phyloP scores from a whole-genome alignment of 2,113 vertebrate genomes.

The Pseudopipra pipra region DNA sequence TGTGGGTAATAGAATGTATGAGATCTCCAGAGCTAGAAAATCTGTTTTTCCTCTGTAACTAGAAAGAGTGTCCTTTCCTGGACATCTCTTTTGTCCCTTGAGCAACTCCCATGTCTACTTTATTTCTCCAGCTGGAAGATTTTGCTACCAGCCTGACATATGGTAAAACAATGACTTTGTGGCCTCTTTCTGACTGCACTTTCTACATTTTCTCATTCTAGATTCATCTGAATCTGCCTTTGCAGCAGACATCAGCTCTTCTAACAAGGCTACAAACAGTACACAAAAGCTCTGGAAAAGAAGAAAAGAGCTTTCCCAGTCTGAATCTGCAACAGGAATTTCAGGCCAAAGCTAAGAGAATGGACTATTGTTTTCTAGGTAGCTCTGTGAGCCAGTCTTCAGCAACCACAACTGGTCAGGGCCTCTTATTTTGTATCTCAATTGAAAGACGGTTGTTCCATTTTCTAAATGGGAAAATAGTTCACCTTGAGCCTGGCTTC shows the following conservation, averaged over 20 bases:
- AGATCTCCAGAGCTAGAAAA: neutral
- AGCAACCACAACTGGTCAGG: neutral
- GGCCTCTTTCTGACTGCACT: neutral
- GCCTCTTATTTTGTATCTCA: neutral
- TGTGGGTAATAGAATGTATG: neutral
- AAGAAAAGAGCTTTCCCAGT: neutral
- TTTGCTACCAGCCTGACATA: neutral
- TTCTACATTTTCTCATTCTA: neutral
- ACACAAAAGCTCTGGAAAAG: neutral
- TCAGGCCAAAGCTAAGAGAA: neutral
- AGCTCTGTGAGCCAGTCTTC: neutral
- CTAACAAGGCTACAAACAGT: neutral
- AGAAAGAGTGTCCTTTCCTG: neutral
- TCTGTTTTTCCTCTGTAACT: neutral
- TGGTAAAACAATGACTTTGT: neutral
- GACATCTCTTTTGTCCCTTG: neutral
- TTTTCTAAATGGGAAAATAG: neutral
- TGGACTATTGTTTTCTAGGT: neutral
- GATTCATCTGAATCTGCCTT: neutral
- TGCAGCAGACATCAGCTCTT: neutral
- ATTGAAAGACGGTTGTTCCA: neutral
- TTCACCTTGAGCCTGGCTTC: slow-evolving; percentile 10
- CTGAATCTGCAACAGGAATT: neutral
- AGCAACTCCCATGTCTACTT: neutral
- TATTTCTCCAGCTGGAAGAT: neutral